Conservation (phyloP, 2,797 vertebrate species). For the Tragopan temminckii region DNA sequence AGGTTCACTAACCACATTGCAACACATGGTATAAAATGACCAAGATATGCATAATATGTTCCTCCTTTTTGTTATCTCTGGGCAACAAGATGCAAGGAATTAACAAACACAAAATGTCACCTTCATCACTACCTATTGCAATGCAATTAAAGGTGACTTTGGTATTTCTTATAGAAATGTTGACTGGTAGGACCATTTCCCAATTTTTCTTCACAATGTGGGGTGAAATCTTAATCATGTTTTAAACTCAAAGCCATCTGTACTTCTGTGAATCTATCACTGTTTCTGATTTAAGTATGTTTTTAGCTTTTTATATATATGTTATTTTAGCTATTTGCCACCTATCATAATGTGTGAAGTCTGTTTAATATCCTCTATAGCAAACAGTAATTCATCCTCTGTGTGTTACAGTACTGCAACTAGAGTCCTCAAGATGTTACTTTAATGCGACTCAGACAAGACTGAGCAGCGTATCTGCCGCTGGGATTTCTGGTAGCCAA, state of each 20-base stretch:
- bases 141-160: constrained; percentile 43
- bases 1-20: constrained; percentile 2
- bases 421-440: neutral
- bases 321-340: neutral
- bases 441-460: neutral
- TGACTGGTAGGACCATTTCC: neutral
- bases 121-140: constrained; percentile 34
- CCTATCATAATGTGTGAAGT: neutral
- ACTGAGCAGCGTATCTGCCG: neutral
- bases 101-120: neutral
- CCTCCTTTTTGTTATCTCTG: neutral
- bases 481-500: neutral
- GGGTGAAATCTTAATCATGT: neutral
- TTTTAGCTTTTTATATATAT: constrained; percentile 1
- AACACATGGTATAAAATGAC: neutral
- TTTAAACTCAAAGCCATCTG: neutral
- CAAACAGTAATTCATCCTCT: neutral
- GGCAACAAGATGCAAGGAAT: neutral
- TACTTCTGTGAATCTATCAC: neutral
- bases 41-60: neutral
- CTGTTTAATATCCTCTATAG: constrained; percentile 19
- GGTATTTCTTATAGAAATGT: constrained; percentile 65
- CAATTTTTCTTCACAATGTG: neutral
- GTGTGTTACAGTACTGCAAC: neutral
- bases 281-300: neutral